Conservation (phyloP, 2,888 invertebrate species). For the Metellina segmentata region DNA sequence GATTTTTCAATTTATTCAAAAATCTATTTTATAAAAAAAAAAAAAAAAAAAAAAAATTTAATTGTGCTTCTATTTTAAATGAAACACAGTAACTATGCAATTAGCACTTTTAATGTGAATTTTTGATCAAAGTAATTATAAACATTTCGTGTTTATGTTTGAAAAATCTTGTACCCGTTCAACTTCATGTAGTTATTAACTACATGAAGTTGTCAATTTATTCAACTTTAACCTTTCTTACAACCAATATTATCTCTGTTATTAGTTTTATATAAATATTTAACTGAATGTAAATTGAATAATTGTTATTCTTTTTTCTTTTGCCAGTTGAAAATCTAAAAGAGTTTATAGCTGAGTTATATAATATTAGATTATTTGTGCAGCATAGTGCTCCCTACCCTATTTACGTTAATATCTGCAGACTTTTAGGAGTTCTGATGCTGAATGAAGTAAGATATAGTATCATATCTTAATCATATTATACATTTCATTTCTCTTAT, state of each 20-base stretch:
- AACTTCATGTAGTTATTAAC: not conserved
- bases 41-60: too few species aligned
- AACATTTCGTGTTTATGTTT: not conserved
- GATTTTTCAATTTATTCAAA: too few species aligned
- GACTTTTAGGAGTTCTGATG: constrained; percentile 43
- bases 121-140: not conserved
- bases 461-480: not conserved
- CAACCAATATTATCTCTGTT: too few species aligned
- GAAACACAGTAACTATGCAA: too few species aligned
- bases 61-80: too few species aligned
- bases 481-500: not conserved
- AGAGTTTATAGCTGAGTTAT: constrained; percentile 42
- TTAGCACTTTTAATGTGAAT: too few species aligned
- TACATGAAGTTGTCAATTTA: not conserved
- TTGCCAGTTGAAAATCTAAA: constrained; percentile 24
- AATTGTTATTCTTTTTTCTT: not conserved
- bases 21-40: too few species aligned
- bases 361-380: constrained; percentile 25
- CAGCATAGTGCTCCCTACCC: constrained; percentile 59
- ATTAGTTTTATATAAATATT: too few species aligned
- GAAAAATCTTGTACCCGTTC: too few species aligned
- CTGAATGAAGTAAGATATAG: constrained; percentile 31
- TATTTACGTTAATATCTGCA: constrained; percentile 66
- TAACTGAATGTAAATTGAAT: not conserved
- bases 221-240: not conserved